Conservation (phyloP, 2,888 invertebrate species). For the Parnassius mnemosyne region DNA sequence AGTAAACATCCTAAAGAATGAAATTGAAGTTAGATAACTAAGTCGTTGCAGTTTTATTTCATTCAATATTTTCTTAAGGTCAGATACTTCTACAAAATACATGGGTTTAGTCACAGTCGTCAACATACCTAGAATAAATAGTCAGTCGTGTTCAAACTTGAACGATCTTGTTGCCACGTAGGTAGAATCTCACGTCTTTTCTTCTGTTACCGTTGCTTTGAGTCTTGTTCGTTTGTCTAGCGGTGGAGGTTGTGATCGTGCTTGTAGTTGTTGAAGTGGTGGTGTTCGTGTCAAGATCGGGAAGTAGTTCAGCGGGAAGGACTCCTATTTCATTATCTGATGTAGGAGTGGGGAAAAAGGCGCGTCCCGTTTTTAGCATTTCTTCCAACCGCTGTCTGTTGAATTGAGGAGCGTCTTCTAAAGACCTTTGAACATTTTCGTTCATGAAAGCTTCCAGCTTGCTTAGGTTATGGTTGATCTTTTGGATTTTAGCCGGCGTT, state of each 20-base stretch:
- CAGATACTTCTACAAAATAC: constrained; percentile 22
- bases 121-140: constrained; percentile 44
- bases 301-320: constrained; percentile 63
- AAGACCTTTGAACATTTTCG: constrained; percentile 56
- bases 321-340: constrained; percentile 70
- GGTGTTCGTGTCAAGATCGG: constrained; percentile 40
- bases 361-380: constrained; percentile 54
- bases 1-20: no score
- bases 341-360: constrained; percentile 60
- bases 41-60: background rate
- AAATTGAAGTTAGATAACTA: no score
- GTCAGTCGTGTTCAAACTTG: constrained; percentile 68
- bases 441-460: constrained; percentile 58
- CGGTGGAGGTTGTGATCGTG: constrained; percentile 44
- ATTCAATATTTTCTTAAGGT: background rate
- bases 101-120: constrained; percentile 31
- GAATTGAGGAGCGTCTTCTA: constrained; percentile 56
- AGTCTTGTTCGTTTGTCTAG: constrained; percentile 43
- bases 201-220: constrained; percentile 51
- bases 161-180: constrained; percentile 75
- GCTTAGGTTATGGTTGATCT: constrained; percentile 62
- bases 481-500: constrained; percentile 65
- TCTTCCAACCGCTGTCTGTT: constrained; percentile 49
- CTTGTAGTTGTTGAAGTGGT: constrained; percentile 41
- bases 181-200: constrained; percentile 69